Evolutionary conservation across 1,140 invertebrate species (phyloP).

Genomic region (Dolichoris vasculosae): DNA sequence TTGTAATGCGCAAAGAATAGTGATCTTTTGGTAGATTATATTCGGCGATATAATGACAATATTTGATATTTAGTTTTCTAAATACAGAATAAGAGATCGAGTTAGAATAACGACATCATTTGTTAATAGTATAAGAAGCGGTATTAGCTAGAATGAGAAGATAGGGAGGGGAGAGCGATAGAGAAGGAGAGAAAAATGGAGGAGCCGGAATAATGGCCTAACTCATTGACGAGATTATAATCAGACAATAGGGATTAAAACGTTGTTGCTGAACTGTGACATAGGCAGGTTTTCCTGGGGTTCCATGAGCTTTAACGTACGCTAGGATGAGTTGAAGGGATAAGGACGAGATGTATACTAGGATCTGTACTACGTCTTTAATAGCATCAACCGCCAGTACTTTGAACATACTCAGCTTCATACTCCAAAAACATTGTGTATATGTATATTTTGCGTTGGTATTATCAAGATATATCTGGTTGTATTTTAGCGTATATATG

Average conservation of each 20-base stretch:
- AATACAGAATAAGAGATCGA: neutral
- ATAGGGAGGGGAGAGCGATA: neutral
- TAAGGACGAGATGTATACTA: conserved; percentile 45
- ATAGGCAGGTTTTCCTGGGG: conserved; percentile 57
- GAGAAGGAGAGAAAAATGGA: neutral
- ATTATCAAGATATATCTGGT: conserved; percentile 33
- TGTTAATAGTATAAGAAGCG: neutral
- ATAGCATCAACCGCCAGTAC: conserved; percentile 66
- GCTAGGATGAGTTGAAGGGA: neutral
- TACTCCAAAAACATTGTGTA: conserved; percentile 66
- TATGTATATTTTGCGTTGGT: conserved; percentile 68
- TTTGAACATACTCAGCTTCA: conserved; percentile 61
- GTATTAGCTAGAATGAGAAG: neutral
- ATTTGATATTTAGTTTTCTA: neutral
- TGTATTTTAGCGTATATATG: neutral
- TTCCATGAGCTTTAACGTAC: conserved; percentile 57
- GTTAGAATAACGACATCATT: neutral
- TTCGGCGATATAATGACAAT: conserved; percentile 1
- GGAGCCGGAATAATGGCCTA: conserved; percentile 63
- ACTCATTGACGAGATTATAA: conserved; percentile 75
- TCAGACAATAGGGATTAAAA: conserved; percentile 72
- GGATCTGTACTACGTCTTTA: conserved; percentile 58
- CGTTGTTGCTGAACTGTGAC: conserved; percentile 59
- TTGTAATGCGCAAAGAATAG: neutral
- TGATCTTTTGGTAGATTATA: neutral